These are phyloP conservation scores for Cyrtonyx montezumae DNA, from an alignment of 2,113 vertebrate genomes.

Conservation along the genomic window DNA sequence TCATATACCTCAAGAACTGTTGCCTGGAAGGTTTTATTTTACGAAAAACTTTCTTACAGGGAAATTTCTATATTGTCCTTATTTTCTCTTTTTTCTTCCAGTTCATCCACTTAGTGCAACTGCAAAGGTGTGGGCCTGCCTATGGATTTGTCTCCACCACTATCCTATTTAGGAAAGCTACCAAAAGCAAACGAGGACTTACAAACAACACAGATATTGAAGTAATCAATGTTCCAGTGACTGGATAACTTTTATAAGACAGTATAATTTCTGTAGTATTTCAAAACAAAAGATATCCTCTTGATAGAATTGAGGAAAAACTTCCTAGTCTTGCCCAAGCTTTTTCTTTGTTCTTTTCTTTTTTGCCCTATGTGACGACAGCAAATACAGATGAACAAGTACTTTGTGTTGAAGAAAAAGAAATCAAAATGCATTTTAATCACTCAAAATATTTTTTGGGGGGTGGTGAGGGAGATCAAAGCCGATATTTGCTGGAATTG, in stretches of 20 bases:
- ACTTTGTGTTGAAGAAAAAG: slow-evolving; percentile 23
- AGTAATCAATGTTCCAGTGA: neutral
- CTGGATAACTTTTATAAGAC: slow-evolving; percentile 36
- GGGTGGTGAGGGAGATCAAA: neutral
- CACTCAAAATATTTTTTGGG: slow-evolving; percentile 2
- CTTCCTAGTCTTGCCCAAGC: neutral
- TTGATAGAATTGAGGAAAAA: neutral
- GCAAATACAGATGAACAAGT: neutral
- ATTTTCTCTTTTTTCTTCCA: neutral
- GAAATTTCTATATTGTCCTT: neutral
- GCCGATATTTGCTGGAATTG: slow-evolving; percentile 46
- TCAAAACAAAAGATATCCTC: neutral
- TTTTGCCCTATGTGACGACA: neutral
- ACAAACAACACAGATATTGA: neutral
- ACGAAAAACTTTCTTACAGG: no score
- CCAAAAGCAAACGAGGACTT: slow-evolving; percentile 5
- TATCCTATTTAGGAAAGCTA: slow-evolving; percentile 13
- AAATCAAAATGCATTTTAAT: slow-evolving; percentile 19
- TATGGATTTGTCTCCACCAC: neutral
- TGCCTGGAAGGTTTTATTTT: neutral
- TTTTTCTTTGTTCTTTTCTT: neutral
- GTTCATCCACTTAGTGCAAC: slow-evolving; percentile 35
- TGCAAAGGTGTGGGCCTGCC: slow-evolving; percentile 35
- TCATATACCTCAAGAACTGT: neutral
- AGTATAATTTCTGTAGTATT: neutral